Percentiles rank a stretch among this genome's conserved stretches.
These are phyloP conservation scores for Penaeus vannamei DNA, from an alignment of 1,140 invertebrate species.

Conservation along the genomic window DNA sequence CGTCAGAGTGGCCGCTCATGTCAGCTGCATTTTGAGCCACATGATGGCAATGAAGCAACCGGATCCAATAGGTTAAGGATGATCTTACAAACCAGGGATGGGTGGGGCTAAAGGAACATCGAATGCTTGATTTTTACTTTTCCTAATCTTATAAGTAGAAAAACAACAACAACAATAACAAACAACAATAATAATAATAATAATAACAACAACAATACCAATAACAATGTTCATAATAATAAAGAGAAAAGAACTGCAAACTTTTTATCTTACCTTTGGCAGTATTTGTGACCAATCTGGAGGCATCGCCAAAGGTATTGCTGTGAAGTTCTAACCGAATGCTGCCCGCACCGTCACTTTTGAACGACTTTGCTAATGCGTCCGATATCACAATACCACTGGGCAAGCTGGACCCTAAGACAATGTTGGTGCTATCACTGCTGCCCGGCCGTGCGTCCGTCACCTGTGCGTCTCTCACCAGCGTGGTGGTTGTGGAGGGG, in stretches of 20 bases:
- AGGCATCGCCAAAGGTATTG: constrained; percentile 56
- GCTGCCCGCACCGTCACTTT: constrained; percentile 63
- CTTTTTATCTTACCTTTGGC: constrained; percentile 57
- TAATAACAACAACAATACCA: too few species aligned
- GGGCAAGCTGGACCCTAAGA: constrained; percentile 59
- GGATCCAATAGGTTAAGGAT: too few species aligned
- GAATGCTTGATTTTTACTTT: too few species aligned
- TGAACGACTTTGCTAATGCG: constrained; percentile 61
- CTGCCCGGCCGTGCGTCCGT: constrained; percentile 54
- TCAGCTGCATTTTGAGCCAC: too few species aligned
- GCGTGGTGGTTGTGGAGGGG: constrained; percentile 55
- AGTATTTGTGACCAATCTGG: constrained; percentile 60
- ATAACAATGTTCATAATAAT: too few species aligned
- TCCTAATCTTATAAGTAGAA: too few species aligned
- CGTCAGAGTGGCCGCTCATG: too few species aligned
- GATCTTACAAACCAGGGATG: too few species aligned
- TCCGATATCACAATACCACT: constrained; percentile 65
- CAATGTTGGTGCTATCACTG: constrained; percentile 57
- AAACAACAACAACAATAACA: too few species aligned
- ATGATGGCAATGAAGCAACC: too few species aligned
- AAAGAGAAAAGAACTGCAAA: background rate
- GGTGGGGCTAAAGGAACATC: too few species aligned
- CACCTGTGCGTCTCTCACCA: constrained; percentile 60
- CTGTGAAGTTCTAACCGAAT: constrained; percentile 64
- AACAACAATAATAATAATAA: too few species aligned